These are phyloP conservation scores for Tipula helvola DNA, from an alignment of 2,888 invertebrate species.

Conservation along the genomic window DNA sequence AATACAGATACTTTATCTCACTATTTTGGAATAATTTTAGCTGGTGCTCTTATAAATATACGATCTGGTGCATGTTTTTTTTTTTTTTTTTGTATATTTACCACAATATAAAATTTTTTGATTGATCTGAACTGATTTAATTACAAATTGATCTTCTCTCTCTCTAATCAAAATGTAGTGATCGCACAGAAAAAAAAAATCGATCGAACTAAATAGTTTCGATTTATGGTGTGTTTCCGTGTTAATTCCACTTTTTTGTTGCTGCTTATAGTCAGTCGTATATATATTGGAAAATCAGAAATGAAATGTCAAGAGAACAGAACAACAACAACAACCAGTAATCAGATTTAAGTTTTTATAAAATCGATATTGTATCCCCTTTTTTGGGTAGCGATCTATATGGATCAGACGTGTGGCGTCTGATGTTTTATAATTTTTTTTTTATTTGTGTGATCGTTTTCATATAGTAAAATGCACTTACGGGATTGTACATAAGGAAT, in stretches of 20 bases:
- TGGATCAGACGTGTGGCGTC: conserved; percentile 4
- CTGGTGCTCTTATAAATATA: neutral
- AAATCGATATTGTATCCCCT: neutral
- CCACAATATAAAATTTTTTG: neutral
- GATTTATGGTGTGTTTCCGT: conserved; percentile 4
- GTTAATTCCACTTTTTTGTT: neutral
- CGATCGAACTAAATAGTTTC: neutral
- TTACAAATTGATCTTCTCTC: conserved; percentile 4
- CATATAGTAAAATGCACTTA: neutral
- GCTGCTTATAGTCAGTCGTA: neutral
- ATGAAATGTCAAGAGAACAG: conserved; percentile 4
- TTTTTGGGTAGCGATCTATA: neutral
- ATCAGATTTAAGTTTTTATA: neutral
- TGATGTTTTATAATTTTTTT: neutral
- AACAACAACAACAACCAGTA: neutral
- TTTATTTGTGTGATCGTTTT: neutral
- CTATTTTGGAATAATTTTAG: neutral
- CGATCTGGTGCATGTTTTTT: neutral
- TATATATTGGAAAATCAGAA: neutral
- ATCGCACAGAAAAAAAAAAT: neutral
- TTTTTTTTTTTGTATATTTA: neutral
- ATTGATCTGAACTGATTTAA: conserved; percentile 4
- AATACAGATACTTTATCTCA: neutral
- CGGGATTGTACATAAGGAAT: neutral
- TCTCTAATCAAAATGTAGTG: conserved; percentile 4